phyloP scores from a whole-genome alignment of 1,140 invertebrate genomes.

The Trichonephila inaurata region DNA sequence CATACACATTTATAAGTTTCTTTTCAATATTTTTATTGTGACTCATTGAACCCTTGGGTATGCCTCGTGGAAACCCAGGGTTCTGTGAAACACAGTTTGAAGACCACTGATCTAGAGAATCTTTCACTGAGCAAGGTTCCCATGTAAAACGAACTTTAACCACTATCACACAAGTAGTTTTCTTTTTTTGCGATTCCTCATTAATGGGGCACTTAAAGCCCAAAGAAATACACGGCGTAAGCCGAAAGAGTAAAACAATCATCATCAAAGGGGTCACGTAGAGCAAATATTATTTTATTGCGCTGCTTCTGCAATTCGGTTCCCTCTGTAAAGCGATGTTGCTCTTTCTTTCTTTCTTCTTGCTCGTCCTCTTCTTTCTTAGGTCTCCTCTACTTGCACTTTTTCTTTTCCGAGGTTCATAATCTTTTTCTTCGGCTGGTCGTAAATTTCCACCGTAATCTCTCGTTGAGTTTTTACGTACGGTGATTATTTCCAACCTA shows the following conservation, averaged over 20 bases:
- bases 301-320: slow-evolving; percentile 11
- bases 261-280: slow-evolving; percentile 37
- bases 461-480: slow-evolving; percentile 48
- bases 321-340: background rate
- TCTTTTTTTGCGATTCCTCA: background rate
- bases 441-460: slow-evolving; percentile 55
- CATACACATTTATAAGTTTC: too few species aligned
- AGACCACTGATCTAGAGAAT: background rate
- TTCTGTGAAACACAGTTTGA: too few species aligned
- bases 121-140: background rate
- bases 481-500: slow-evolving; percentile 31
- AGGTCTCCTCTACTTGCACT: too few species aligned
- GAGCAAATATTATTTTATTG: slow-evolving; percentile 57
- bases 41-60: too few species aligned
- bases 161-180: background rate
- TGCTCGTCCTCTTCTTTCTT: background rate
- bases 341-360: background rate
- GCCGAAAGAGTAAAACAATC: slow-evolving; percentile 7
- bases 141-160: background rate
- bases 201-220: background rate
- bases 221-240: background rate
- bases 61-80: too few species aligned
- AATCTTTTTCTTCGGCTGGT: slow-evolving; percentile 13
- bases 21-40: too few species aligned
- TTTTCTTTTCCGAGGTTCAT: slow-evolving; percentile 16